Base-by-base conservation (phyloP, 2,797 vertebrate genomes). In the Ctenochaetus hawaiiensis region DNA sequence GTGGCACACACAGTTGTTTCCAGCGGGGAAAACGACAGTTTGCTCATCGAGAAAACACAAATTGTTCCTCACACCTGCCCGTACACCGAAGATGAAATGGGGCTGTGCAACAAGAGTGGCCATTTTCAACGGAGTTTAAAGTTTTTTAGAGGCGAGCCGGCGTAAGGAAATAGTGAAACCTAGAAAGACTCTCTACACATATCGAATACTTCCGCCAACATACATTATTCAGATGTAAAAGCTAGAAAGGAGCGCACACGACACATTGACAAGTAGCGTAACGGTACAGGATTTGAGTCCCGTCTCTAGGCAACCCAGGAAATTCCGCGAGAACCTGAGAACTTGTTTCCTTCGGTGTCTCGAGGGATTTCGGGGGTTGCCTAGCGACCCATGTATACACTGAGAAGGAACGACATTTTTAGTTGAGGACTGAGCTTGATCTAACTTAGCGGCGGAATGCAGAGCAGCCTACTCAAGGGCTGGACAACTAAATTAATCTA, bases 41-140 rank as follows among this genome's bases (percentile, higher is more conserved):
- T 96, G 94, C 14, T 99, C 97, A 63, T 98, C 96, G 41, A 94
- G 74, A 91, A 96, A 99, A 73, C 94, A 94, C 71, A 99, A 34
- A 18, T 96, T 97, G 82, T 97, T 97, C 0, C 68, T 83, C 7
- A 98, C 97, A 30, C 90, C 87, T 20, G 93, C 62, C 37, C 96
- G 94, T n/a, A 97, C 79, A 4, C 98, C 97, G 71, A 97, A 97
- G 44, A 94, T 90, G 72, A 95, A 96, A 63, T 95, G 94, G 0
- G 94, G 62, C 87, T 96, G 93, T 13, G 94, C 94, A 5, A 89
- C 88, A n/a, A 93, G 94, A 1, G 86, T 41, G 0, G 94, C 81
- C 97, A 97, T 96, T 52, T 67, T 47, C 30, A 11, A 1, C 13
- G 1, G 0, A 30, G 4, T 26, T 14, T 3, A 0, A n/a, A 13